These are phyloP conservation scores for Pristiophorus japonicus DNA, from an alignment of 2,113 vertebrate genomes.

Conservation along the genomic window DNA sequence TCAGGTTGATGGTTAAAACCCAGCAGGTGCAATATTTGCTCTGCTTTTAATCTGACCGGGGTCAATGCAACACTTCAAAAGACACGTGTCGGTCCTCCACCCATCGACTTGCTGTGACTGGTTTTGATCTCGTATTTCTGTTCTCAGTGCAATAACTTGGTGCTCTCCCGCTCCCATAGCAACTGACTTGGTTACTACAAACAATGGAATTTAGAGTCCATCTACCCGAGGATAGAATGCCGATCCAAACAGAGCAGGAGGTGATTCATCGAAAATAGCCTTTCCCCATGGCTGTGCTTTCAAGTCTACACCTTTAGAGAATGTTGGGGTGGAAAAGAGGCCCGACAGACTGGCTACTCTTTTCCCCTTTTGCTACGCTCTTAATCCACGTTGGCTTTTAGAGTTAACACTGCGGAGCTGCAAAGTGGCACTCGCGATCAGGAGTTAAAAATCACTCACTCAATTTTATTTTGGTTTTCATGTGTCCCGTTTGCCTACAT, in stretches of 20 bases:
- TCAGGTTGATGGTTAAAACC: background rate
- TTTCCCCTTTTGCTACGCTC: background rate
- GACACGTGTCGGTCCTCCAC: background rate
- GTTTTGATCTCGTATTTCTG: background rate
- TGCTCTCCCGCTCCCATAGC: slow-evolving; percentile 13
- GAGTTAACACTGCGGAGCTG: background rate
- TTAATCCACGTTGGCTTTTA: background rate
- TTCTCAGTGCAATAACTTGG: background rate
- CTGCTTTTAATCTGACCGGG: background rate
- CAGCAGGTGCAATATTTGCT: background rate
- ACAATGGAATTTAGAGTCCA: background rate
- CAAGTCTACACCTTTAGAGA: slow-evolving; percentile 40
- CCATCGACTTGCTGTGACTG: background rate
- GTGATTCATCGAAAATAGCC: background rate
- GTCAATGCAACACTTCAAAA: background rate
- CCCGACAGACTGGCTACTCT: no score
- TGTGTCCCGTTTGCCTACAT: background rate
- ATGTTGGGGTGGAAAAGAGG: background rate
- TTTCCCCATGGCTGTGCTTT: background rate
- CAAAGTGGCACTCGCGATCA: background rate
- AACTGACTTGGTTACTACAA: slow-evolving; percentile 13
- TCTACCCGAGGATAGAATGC: fast-evolving
- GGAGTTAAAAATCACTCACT: background rate
- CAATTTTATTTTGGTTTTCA: background rate
- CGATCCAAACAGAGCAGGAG: no score